A percentile compares a stretch with the other conserved stretches of the same genome.
Evolutionary conservation across 2,797 vertebrate species (phyloP).

Genomic region (Lithobates sylvaticus): DNA sequence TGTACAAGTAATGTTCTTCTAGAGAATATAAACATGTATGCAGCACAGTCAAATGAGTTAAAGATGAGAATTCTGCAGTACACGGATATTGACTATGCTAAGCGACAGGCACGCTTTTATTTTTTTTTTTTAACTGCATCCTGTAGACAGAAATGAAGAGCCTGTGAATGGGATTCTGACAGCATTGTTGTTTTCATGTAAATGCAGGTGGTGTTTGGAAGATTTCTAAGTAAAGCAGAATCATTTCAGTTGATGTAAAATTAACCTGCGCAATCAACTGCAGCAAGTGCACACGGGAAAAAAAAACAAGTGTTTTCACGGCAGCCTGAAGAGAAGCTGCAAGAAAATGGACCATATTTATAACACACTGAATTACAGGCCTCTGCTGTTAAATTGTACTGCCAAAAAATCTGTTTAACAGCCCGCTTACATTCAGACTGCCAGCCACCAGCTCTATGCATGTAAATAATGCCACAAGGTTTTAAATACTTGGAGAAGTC

Average conservation of each 20-base stretch:
- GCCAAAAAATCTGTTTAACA: neutral
- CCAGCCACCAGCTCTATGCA: neutral
- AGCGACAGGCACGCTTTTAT: no score
- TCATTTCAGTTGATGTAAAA: neutral
- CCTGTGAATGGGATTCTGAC: neutral
- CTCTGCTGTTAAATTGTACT: slow-evolving; percentile 5
- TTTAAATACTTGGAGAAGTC: slow-evolving; percentile 9
- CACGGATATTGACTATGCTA: no score
- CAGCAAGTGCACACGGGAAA: neutral
- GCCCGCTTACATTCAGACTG: neutral
- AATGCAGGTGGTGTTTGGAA: neutral
- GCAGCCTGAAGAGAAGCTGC: neutral
- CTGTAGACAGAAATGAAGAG: slow-evolving; percentile 1
- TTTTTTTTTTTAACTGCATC: neutral
- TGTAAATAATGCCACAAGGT: slow-evolving; percentile 22
- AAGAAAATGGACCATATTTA: neutral
- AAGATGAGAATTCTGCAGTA: no score
- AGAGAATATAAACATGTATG: no score
- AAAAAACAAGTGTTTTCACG: neutral
- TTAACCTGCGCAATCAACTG: slow-evolving; percentile 2
- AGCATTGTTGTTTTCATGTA: slow-evolving; percentile 13
- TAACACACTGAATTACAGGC: neutral
- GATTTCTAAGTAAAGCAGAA: neutral
- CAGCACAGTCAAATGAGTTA: no score
- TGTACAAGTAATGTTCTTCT: no score